Evolutionary conservation across 2,113 vertebrate species (phyloP).

Genomic region (Boulengeromyrus knoepffleri): DNA sequence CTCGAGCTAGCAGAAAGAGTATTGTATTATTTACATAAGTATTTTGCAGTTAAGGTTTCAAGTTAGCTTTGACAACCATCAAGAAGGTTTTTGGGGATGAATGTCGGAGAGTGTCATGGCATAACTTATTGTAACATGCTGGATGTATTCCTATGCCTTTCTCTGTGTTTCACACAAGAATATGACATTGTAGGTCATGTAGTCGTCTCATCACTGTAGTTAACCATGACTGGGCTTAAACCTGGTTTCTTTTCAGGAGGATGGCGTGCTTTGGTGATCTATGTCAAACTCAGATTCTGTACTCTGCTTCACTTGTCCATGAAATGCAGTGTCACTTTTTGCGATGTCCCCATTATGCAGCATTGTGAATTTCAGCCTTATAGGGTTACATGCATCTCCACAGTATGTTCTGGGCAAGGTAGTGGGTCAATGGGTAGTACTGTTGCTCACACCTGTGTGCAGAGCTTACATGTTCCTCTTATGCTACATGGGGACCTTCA

Average conservation of each 20-base stretch:
- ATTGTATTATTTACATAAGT: not conserved
- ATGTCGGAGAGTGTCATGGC: not conserved
- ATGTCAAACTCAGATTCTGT: not conserved
- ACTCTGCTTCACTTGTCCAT: not conserved
- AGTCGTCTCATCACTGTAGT: not conserved
- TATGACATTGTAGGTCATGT: not conserved
- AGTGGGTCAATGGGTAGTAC: not conserved
- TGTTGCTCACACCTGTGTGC: not conserved
- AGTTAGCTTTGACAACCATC: not conserved
- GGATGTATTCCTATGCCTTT: not conserved
- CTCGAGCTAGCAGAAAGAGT: not conserved
- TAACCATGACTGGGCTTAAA: not conserved
- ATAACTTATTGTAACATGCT: not conserved
- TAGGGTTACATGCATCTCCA: not conserved
- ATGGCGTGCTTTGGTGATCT: not conserved
- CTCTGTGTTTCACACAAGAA: not conserved
- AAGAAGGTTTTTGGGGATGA: conserved; percentile 1
- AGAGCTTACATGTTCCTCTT: not conserved
- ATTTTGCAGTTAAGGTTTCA: not conserved
- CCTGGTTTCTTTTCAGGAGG: not conserved
- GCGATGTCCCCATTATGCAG: not conserved
- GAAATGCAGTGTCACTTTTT: not conserved
- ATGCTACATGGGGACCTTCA: not conserved
- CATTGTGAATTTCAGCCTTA: not conserved
- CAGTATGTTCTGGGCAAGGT: not conserved